A percentile compares a stretch with the other conserved stretches of the same genome.
Conservation (phyloP, 1,140 invertebrate genomes). For the Helicoverpa zea region DNA sequence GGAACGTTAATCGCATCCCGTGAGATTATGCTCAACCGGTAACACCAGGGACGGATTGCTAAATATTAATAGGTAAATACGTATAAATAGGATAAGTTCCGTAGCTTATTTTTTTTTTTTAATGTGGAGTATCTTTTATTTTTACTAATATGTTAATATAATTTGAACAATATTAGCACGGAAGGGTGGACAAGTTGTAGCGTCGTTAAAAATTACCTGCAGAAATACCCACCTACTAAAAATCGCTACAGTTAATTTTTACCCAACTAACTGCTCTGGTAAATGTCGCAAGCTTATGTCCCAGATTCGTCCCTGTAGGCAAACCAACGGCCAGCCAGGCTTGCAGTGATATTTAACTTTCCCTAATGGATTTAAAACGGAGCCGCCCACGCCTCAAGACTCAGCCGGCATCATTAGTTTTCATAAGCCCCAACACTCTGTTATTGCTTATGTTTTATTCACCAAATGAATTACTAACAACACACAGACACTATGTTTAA, state of each 20-base stretch:
- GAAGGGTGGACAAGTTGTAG: too few relatives aligned
- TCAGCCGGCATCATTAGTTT: constrained; percentile 45
- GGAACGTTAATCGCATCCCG: constrained; percentile 58
- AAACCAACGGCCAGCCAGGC: constrained; percentile 12
- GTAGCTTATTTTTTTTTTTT: too few relatives aligned
- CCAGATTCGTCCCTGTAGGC: background rate
- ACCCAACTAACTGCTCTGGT: too few relatives aligned
- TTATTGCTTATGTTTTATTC: constrained; percentile 48
- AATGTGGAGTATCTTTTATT: too few relatives aligned
- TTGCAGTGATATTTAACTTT: constrained; percentile 57
- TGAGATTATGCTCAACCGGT: constrained; percentile 41
- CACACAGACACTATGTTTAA: constrained; percentile 24
- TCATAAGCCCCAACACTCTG: constrained; percentile 40
- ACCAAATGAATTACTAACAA: constrained; percentile 27
- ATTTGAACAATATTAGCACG: too few relatives aligned
- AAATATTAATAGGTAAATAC: too few relatives aligned
- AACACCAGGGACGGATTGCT: background rate
- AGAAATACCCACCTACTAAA: too few relatives aligned
- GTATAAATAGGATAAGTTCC: too few relatives aligned
- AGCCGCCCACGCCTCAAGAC: constrained; percentile 53
- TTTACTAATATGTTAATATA: too few relatives aligned
- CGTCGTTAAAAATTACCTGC: too few relatives aligned
- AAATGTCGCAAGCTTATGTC: background rate
- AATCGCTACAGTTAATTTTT: too few relatives aligned
- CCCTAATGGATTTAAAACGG: constrained; percentile 64